phyloP scores from a whole-genome alignment of 2,797 vertebrate genomes.

The Gymnothorax reevesii region DNA sequence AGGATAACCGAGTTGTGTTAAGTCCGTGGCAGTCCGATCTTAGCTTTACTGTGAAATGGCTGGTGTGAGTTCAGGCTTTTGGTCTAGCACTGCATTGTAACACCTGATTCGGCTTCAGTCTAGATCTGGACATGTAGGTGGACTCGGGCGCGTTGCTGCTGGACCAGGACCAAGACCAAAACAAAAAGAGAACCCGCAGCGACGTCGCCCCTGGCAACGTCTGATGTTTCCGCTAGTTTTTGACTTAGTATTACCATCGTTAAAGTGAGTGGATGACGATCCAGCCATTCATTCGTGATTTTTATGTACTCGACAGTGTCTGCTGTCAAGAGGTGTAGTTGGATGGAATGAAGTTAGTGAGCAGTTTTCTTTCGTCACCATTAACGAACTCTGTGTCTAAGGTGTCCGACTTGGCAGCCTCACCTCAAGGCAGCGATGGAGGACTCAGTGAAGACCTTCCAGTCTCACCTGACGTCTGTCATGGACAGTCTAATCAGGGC shows the following conservation, averaged over 20 bases:
- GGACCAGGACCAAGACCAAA: not conserved
- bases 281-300: not conserved
- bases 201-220: not conserved
- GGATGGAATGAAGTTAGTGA: not conserved
- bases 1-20: not conserved
- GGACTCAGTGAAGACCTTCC: slow-evolving; percentile 75
- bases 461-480: slow-evolving; percentile 77
- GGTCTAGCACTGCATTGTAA: not conserved
- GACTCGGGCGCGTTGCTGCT: not conserved
- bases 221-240: not conserved
- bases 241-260: not conserved
- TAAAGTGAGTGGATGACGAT: not conserved
- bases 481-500: slow-evolving; percentile 79
- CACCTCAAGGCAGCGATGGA: slow-evolving; percentile 58
- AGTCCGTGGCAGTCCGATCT: not conserved
- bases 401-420: not conserved
- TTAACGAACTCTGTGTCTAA: not conserved
- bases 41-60: not conserved
- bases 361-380: not conserved
- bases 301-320: not conserved
- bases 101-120: not conserved
- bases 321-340: not conserved
- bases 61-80: not conserved
- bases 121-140: no score
- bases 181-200: not conserved